Evolutionary conservation across 2,113 vertebrate species (phyloP).

Genomic region (Apteryx mantelli): DNA sequence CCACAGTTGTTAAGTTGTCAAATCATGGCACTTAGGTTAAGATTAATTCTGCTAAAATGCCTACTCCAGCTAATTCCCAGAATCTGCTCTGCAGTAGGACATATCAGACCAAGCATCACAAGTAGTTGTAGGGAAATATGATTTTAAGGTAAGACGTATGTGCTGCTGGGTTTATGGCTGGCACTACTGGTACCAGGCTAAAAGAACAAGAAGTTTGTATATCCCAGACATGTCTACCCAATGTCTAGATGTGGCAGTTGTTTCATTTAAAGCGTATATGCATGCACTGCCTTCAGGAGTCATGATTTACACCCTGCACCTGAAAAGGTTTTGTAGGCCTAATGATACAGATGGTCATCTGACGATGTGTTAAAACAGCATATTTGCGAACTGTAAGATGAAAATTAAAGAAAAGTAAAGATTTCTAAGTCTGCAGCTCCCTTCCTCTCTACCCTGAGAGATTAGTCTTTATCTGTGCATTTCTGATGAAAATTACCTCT

Average conservation of each 20-base stretch:
- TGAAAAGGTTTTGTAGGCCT: background rate
- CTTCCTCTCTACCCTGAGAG: background rate
- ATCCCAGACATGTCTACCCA: background rate
- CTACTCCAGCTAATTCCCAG: background rate
- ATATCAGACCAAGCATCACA: background rate
- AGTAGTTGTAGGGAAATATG: background rate
- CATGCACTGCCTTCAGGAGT: background rate
- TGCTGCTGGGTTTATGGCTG: background rate
- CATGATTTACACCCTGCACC: background rate
- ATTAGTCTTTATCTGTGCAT: background rate
- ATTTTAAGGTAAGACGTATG: background rate
- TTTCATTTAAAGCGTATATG: background rate
- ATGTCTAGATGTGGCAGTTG: background rate
- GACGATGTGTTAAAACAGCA: background rate
- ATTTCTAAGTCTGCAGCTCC: background rate
- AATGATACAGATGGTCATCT: background rate
- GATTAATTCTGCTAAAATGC: background rate
- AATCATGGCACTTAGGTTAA: conserved; percentile 27
- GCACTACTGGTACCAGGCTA: background rate
- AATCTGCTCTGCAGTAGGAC: background rate
- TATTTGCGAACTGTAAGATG: background rate
- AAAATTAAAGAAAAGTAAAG: background rate
- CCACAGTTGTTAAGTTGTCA: conserved; percentile 23
- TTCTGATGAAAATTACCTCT: background rate
- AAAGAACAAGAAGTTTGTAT: background rate